Evolutionary conservation across 2,113 vertebrate species (phyloP).

Genomic region (Salvelinus alpinus): DNA sequence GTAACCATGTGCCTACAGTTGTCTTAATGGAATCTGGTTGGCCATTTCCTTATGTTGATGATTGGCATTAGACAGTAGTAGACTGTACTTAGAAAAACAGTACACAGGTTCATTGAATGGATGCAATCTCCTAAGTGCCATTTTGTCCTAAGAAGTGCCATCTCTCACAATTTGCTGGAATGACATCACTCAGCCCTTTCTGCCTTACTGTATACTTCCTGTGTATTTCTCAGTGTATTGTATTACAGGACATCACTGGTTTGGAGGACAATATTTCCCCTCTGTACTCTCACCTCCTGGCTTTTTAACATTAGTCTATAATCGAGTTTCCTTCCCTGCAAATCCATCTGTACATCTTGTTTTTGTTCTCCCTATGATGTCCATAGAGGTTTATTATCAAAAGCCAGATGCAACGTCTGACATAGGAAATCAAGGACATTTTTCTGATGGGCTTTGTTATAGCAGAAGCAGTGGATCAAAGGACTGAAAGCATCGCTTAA

Average conservation of each 20-base stretch:
- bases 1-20: not conserved
- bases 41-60: slow-evolving; percentile 27
- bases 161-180: slow-evolving; percentile 51
- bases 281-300: slow-evolving; percentile 7
- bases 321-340: slow-evolving; percentile 49
- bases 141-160: slow-evolving; percentile 43
- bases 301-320: slow-evolving; percentile 34
- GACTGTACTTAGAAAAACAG: slow-evolving; percentile 41
- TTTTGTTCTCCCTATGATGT: slow-evolving; percentile 51
- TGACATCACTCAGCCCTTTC: slow-evolving; percentile 60
- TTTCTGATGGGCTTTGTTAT: not conserved
- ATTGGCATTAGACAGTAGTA: slow-evolving; percentile 24
- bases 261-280: slow-evolving; percentile 61
- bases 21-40: not conserved
- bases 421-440: not conserved
- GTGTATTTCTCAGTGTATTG: slow-evolving; percentile 56
- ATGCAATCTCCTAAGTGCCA: slow-evolving; percentile 59
- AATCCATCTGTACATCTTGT: slow-evolving; percentile 55
- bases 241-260: slow-evolving; percentile 63
- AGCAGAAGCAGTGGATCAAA: slow-evolving; percentile 22
- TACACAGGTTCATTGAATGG: slow-evolving; percentile 32
- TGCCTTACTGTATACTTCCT: slow-evolving; percentile 52
- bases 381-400: slow-evolving; percentile 23
- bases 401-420: slow-evolving; percentile 32
- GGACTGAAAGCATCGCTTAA: slow-evolving; percentile 41